phyloP scores from a whole-genome alignment of 2,113 vertebrate genomes.

The Sitta europaea region DNA sequence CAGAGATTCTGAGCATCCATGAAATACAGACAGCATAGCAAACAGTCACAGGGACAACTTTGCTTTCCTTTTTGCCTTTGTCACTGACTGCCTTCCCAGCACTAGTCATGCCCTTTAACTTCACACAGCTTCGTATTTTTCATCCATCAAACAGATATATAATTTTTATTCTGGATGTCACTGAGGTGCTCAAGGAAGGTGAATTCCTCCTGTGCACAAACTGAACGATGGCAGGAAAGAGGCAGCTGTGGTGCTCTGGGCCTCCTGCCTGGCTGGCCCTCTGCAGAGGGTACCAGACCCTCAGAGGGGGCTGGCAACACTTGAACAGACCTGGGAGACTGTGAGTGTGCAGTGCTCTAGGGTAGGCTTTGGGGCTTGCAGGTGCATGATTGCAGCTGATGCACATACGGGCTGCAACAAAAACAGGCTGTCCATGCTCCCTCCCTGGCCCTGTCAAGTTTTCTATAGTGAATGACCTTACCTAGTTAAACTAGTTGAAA shows the following conservation, averaged over 20 bases:
- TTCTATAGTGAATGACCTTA: neutral
- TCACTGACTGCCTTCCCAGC: neutral
- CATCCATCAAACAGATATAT: neutral
- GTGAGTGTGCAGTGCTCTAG: neutral
- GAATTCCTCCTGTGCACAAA: neutral
- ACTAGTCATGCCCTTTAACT: neutral
- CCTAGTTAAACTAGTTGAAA: neutral
- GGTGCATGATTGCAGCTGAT: neutral
- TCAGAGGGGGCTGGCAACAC: neutral
- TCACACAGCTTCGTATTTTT: neutral
- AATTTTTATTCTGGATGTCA: neutral
- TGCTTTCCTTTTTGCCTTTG: neutral
- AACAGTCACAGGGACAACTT: neutral
- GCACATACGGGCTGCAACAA: neutral
- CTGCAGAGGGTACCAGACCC: neutral
- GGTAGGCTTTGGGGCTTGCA: neutral
- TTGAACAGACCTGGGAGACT: neutral
- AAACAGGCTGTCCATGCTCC: neutral
- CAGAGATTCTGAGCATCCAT: neutral
- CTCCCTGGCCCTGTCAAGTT: neutral
- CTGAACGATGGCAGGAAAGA: neutral
- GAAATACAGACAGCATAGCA: neutral
- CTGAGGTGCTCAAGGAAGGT: neutral
- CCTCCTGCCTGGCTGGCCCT: neutral
- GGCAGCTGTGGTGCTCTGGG: accelerated